These are phyloP conservation scores for Palythoa grandiflora DNA, from an alignment of 92 coral and sea anemone genomes.

Conservation along the genomic window DNA sequence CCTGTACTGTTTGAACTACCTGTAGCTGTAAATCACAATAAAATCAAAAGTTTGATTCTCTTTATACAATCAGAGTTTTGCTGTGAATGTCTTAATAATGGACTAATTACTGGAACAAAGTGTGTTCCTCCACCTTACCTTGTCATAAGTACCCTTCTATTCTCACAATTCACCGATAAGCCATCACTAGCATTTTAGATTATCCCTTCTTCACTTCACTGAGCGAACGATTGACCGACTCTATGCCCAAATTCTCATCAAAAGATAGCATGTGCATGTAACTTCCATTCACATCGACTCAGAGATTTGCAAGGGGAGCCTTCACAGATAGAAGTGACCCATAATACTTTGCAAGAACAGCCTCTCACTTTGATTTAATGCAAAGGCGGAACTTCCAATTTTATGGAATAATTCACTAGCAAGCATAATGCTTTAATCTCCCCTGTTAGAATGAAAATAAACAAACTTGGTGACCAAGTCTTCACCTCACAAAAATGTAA, in stretches of 20 bases:
- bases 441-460: constrained; percentile 76
- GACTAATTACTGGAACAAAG: constrained; percentile 10
- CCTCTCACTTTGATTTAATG: constrained; percentile 44
- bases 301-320: constrained; percentile 50
- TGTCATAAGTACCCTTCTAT: constrained; percentile 43
- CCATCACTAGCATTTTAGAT: constrained; percentile 47
- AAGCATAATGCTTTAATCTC: constrained; percentile 51
- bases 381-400: constrained; percentile 52
- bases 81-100: background rate
- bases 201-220: constrained; percentile 30
- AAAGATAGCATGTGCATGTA: constrained; percentile 47
- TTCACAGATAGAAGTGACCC: constrained; percentile 49
- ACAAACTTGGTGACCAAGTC: constrained; percentile 37
- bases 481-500: constrained; percentile 9
- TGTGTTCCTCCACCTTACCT: constrained; percentile 33
- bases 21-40: background rate
- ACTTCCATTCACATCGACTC: constrained; percentile 47
- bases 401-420: constrained; percentile 45
- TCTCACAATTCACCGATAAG: constrained; percentile 51
- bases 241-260: constrained; percentile 47
- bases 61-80: constrained; percentile 1
- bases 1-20: background rate
- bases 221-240: constrained; percentile 31
- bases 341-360: constrained; percentile 45
- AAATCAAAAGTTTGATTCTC: background rate